These are phyloP conservation scores for Cyclargus thomasi DNA, from an alignment of 1,140 invertebrate species.

Conservation along the genomic window DNA sequence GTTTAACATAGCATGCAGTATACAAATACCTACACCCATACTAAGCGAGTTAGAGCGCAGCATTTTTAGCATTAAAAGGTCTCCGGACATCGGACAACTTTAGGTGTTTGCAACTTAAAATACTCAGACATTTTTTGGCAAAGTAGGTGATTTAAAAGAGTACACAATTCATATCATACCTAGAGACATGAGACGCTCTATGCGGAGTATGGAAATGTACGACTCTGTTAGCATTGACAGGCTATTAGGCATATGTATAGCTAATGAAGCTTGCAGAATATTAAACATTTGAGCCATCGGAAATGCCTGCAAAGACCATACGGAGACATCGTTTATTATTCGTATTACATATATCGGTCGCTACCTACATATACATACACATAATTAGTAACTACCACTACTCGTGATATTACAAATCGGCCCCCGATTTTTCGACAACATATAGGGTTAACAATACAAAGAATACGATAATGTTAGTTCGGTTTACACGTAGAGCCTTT, in stretches of 20 bases:
- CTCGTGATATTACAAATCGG: neutral
- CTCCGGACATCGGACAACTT: neutral
- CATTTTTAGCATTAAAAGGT: neutral
- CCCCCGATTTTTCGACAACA: neutral
- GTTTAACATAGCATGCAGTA: neutral
- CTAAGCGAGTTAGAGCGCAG: neutral
- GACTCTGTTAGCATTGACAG: conserved; percentile 74
- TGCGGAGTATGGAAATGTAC: conserved; percentile 49
- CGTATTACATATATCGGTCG: conserved; percentile 9
- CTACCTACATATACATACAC: neutral
- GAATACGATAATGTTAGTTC: conserved; percentile 22
- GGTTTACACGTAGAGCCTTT: conserved; percentile 31
- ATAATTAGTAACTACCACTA: conserved; percentile 4
- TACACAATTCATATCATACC: conserved; percentile 36
- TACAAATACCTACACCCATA: neutral
- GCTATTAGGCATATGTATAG: conserved; percentile 82
- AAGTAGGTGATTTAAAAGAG: conserved; percentile 19
- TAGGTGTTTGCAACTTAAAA: neutral
- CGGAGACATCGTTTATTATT: conserved; percentile 26
- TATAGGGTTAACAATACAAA: conserved; percentile 17
- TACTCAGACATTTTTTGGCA: conserved; percentile 25
- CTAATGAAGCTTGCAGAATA: conserved; percentile 64
- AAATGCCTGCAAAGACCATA: conserved; percentile 62
- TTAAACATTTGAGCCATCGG: conserved; percentile 71
- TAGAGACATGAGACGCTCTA: conserved; percentile 51